Conservation (phyloP, 2,797 vertebrate genomes). For the Eulemur coronatus region DNA sequence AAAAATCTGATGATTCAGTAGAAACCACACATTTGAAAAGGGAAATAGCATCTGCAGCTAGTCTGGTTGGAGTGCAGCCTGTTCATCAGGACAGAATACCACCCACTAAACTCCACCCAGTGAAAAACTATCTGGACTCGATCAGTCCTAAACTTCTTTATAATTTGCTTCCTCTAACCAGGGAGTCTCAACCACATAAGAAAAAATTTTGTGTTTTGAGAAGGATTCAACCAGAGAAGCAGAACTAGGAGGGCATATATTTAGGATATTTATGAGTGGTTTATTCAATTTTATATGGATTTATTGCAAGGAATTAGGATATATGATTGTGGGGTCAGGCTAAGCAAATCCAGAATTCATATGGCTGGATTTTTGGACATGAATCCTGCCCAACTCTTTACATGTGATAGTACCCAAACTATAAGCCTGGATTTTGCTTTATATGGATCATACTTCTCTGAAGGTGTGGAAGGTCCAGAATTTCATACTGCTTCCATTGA, state of each 20-base stretch:
- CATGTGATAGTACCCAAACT: background rate
- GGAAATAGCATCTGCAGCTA: background rate
- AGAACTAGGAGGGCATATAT: background rate
- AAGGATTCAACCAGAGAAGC: background rate
- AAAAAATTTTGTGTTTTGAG: background rate
- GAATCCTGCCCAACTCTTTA: background rate
- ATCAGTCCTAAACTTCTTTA: background rate
- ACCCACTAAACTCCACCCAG: rapidly evolving
- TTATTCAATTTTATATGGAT: background rate
- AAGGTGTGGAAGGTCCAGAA: background rate
- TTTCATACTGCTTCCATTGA: background rate
- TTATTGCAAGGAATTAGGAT: background rate
- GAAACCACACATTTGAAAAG: background rate
- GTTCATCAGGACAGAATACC: background rate
- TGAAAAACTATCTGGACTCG: background rate
- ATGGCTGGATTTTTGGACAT: background rate
- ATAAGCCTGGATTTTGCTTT: background rate
- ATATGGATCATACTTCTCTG: background rate
- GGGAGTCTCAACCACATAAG: background rate
- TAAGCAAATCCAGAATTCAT: background rate
- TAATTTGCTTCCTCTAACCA: background rate
- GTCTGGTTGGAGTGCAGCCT: background rate
- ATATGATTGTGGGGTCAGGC: background rate
- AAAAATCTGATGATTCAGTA: background rate
- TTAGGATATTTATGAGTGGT: background rate